phyloP scores from a whole-genome alignment of 2,888 invertebrate species.

The Pristionchus entomophagus region DNA sequence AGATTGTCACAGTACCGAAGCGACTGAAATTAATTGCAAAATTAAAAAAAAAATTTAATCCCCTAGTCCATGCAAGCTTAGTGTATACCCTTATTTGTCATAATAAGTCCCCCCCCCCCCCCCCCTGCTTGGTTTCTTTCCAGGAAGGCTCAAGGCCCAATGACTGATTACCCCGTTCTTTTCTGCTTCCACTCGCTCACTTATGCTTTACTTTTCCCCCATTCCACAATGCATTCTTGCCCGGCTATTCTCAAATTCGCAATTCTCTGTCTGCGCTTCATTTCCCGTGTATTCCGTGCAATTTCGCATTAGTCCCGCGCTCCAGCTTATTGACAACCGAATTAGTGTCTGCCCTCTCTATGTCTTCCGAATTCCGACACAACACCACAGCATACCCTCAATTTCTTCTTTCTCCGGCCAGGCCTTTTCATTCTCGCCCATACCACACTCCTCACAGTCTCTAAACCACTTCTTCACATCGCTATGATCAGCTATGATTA shows the following conservation, averaged over 20 bases:
- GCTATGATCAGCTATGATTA: neutral
- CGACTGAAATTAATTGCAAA: slow-evolving; percentile 82
- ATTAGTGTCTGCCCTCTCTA: neutral
- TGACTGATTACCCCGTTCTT: slow-evolving; percentile 42
- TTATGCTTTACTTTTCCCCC: neutral
- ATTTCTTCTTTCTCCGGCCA: neutral
- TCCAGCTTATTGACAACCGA: slow-evolving; percentile 26
- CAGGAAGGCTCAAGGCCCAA: neutral
- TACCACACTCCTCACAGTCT: neutral
- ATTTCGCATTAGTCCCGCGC: neutral
- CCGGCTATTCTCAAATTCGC: no score
- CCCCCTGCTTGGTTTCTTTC: neutral
- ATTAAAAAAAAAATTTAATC: no score
- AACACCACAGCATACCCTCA: neutral
- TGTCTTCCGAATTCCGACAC: neutral
- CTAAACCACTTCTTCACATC: neutral
- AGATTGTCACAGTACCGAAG: slow-evolving; percentile 97
- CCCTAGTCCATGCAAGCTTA: slow-evolving; percentile 29
- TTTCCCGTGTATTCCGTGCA: neutral
- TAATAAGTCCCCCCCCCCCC: slow-evolving; percentile 11
- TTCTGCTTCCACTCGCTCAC: neutral
- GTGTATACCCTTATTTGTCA: slow-evolving; percentile 3
- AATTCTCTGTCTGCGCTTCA: neutral
- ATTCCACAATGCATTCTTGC: no score
- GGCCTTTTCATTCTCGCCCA: neutral